Conservation (phyloP, 2,797 vertebrate species). For the Sebastes iracundus region DNA sequence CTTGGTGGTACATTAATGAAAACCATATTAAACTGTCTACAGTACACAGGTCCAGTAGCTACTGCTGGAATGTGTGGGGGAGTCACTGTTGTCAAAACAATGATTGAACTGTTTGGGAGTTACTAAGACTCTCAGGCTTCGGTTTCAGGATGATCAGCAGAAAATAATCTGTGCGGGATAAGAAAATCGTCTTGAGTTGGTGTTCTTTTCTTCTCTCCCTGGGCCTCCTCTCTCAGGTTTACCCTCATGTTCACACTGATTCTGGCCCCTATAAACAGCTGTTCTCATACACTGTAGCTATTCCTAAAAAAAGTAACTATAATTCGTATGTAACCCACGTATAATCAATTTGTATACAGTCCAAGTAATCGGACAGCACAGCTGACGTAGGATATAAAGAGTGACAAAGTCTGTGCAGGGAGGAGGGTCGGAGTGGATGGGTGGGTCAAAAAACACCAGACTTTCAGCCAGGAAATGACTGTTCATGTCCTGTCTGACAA, state of each 20-base stretch:
- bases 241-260: constrained; percentile 3
- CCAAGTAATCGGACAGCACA: not conserved
- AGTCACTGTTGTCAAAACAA: constrained; percentile 79
- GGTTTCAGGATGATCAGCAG: constrained; percentile 40
- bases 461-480: not conserved
- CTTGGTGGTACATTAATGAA: constrained; percentile 30
- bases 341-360: not conserved
- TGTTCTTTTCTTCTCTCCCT: not conserved
- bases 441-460: not conserved
- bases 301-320: not conserved
- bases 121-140: constrained; percentile 44
- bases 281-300: not conserved
- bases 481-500: not conserved
- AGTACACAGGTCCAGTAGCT: constrained; percentile 25
- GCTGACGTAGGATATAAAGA: not conserved
- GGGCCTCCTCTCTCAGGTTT: constrained; percentile 6
- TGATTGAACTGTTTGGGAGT: constrained; percentile 73
- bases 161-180: constrained; percentile 25
- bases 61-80: constrained; percentile 63
- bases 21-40: constrained; percentile 13
- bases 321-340: not conserved
- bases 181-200: not conserved
- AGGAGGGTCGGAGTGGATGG: not conserved
- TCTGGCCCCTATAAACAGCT: constrained; percentile 16
- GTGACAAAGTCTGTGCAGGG: not conserved